Base-by-base conservation (phyloP, 2,888 invertebrate species). In the Busseola fusca region DNA sequence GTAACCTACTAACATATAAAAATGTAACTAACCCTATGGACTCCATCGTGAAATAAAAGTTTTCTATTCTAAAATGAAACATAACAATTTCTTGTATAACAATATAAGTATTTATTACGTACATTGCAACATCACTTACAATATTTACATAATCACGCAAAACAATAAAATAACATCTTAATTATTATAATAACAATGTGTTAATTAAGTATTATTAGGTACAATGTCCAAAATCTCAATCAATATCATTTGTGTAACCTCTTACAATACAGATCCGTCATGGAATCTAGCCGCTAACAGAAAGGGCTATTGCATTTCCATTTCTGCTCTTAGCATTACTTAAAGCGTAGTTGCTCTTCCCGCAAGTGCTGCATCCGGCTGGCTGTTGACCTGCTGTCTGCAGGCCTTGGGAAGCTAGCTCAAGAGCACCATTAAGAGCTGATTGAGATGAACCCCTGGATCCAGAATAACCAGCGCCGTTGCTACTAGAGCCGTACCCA, bases 311-410 rank as follows among this genome's bases (percentile, higher is more conserved):
- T 0, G 95, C 95, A 14, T 90, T 88, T 21, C 95, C 95, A 45
- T 85, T 90, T 64, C 89, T 85, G 75, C 94, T 95, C 82, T 91
- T 93, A n/a, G 95, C 95, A 54, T 95, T 95, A 75, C 95, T 95
- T 16, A 93, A 85, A 14, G 95, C 95, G 56, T 91, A 94, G 78
- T 88, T 90, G 72, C 91, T 90, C 74, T 92, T 94, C 3, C 69
- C 80, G 48, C 95, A 95, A 37, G 93, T 91, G 48, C 88, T 91
- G 77, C 95, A 95, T 7, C 89, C 91, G 0, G 66, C 66, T 34
- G 69, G 69, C 34, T 80, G 79, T 21, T 80, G 82, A 27, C 80
- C 76, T 21, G 90, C 82, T 1, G 91, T 81, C 54, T 92, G 88
- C 4, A 93, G 78, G 2, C 94, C 93, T 76, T 94, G 91, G 3